Evolutionary conservation across 2,797 vertebrate species (phyloP), one percentile per base, ranked within the genome.

Genomic region (Neosilurus mollespiculum): DNA sequence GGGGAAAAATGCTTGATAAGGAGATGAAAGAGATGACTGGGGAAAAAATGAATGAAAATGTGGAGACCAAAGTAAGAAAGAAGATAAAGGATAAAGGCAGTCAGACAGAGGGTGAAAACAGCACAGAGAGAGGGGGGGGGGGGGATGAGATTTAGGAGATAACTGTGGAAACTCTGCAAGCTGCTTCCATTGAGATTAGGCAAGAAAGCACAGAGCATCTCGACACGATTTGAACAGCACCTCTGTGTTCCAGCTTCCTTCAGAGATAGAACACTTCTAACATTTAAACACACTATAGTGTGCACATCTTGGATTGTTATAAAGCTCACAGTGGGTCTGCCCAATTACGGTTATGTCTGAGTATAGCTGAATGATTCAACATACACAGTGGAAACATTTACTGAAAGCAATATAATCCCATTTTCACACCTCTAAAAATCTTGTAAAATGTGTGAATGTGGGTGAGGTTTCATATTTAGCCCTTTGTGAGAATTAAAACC

Each of bases 151-250:
- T 81, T 70, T 37, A 77, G 69, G 75, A 62, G 65, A 84, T 72
- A 77, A 66, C 66, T 61, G 26, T 58, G 75, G 79, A 75, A 75
- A 84, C 71, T 66, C 81, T 78, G 72, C 87, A 87, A 88, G 90
- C 93, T 92, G 92, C 89, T 85, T 88, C 90, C 90, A 76, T 91
- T 91, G 86, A 93, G 93, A 93, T 94, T 93, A 93, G 86, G 81
- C 83, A 85, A 89, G 87, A 94, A 93, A 92, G 91, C 80, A 72
- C 77, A 64, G 84, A 71, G 62, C 59, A 78, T 62, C 66, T 84
- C n/a, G 51, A n/a, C 69, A 79, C 78, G 37, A 67, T 73, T 54
- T 75, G 66, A 83, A 83, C 37, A 62, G 49, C 58, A 80, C 78
- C 76, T 62, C 43, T 59, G 22, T 62, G 59, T 80, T 67, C 59